A percentile compares a stretch with the other conserved stretches of the same genome.
Conservation (phyloP, 2,888 invertebrate genomes). For the Perizoma flavofasciatum region DNA sequence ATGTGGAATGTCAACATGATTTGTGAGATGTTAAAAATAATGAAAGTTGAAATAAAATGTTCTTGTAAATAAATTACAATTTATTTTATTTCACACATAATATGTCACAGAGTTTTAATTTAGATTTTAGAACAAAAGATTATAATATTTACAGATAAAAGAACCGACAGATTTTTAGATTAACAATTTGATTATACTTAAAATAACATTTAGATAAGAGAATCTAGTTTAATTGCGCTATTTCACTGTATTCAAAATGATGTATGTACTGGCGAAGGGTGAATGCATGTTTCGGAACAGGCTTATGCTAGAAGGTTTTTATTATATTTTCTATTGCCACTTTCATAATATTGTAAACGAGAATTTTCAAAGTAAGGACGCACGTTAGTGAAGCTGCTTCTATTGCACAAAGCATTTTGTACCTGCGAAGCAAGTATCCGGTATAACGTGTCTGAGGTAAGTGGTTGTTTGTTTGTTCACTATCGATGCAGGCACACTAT, state of each 20-base stretch:
- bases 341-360: too few species aligned
- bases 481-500: too few species aligned
- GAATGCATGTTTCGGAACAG: not conserved
- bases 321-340: too few species aligned
- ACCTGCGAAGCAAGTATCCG: too few species aligned
- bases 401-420: too few species aligned
- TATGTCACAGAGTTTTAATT: slow-evolving; percentile 69
- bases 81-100: slow-evolving; percentile 81
- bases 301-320: too few species aligned
- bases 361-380: too few species aligned
- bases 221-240: slow-evolving; percentile 34
- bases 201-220: slow-evolving; percentile 44
- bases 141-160: slow-evolving; percentile 78
- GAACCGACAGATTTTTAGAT: slow-evolving; percentile 74
- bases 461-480: too few species aligned
- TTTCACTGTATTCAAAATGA: slow-evolving; percentile 31
- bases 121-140: slow-evolving; percentile 71
- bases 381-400: too few species aligned
- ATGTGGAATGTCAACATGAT: too few species aligned
- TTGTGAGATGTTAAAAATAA: not conserved
- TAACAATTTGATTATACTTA: slow-evolving; percentile 71
- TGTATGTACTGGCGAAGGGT: slow-evolving; percentile 6
- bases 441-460: too few species aligned
- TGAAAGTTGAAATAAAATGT: slow-evolving; percentile 22
- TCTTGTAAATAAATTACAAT: slow-evolving; percentile 73